A percentile compares a stretch with the other conserved stretches of the same genome.
Evolutionary conservation across 2,797 vertebrate species (phyloP).

Genomic region (Streptopelia turtur): DNA sequence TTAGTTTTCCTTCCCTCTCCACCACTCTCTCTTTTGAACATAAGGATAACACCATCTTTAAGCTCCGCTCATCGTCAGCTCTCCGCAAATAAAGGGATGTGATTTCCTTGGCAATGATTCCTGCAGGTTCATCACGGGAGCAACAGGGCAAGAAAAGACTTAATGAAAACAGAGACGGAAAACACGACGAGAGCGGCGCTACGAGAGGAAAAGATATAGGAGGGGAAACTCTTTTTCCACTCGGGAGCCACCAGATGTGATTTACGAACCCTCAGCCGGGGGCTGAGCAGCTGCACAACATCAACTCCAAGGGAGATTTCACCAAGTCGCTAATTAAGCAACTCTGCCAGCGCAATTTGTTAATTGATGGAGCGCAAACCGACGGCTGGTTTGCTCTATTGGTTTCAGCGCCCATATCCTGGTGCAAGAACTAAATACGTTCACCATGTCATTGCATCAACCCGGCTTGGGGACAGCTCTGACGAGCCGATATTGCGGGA

Average conservation of each 20-base stretch:
- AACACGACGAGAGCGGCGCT: rapidly evolving
- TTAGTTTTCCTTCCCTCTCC: no score
- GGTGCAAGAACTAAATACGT: no score
- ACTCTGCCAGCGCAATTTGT: no score
- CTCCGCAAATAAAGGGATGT: not conserved
- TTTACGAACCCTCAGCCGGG: not conserved
- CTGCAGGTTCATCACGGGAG: not conserved
- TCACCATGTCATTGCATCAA: no score
- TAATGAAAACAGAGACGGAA: not conserved
- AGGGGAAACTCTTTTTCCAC: not conserved
- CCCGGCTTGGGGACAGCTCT: not conserved
- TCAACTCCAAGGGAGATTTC: no score
- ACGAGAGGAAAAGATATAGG: rapidly evolving
- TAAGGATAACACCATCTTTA: no score
- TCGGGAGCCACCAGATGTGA: not conserved
- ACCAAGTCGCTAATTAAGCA: no score
- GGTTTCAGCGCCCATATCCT: no score
- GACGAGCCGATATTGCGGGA: rapidly evolving
- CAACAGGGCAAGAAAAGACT: not conserved
- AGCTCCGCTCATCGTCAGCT: not conserved
- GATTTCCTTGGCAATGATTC: not conserved
- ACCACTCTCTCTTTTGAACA: no score
- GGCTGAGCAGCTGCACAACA: not conserved
- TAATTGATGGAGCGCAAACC: no score
- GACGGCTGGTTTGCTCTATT: no score